phyloP scores from a whole-genome alignment of 2,797 vertebrate species.

The Phalloptychus januarius region DNA sequence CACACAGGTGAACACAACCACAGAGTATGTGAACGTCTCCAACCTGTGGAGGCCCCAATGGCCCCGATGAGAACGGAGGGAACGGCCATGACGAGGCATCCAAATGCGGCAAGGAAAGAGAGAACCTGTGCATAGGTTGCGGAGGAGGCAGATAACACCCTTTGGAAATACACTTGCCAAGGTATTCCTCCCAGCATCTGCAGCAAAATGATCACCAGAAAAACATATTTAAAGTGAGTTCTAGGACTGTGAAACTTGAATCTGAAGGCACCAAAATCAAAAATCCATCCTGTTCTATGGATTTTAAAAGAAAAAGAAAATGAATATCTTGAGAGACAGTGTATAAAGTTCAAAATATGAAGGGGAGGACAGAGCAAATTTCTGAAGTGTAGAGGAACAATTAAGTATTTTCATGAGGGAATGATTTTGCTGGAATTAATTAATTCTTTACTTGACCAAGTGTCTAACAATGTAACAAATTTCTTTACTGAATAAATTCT shows the following conservation, averaged over 20 bases:
- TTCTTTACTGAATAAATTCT: not conserved
- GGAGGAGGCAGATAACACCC: constrained; percentile 95
- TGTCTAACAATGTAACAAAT: not conserved
- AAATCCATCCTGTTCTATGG: not conserved
- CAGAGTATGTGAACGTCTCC: constrained; percentile 30
- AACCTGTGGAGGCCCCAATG: constrained; percentile 96
- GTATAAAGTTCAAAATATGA: not conserved
- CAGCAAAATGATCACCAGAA: constrained; percentile 25
- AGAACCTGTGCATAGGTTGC: constrained; percentile 96
- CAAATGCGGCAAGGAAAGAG: constrained; percentile 94
- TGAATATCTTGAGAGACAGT: no score
- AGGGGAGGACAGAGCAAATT: not conserved
- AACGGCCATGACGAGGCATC: constrained; percentile 95
- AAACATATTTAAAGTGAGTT: not conserved
- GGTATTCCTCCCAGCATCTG: constrained; percentile 97
- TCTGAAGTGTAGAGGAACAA: not conserved
- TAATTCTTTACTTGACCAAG: not conserved
- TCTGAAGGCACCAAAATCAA: not conserved
- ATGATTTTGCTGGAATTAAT: no score
- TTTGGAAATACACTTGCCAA: constrained; percentile 98
- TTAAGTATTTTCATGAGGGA: not conserved
- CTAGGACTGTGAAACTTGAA: not conserved
- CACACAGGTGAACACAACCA: constrained; percentile 25
- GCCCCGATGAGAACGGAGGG: constrained; percentile 94
- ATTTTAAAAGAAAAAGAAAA: not conserved